phyloP scores from a whole-genome alignment of 2,113 vertebrate genomes.

The Gobius niger region DNA sequence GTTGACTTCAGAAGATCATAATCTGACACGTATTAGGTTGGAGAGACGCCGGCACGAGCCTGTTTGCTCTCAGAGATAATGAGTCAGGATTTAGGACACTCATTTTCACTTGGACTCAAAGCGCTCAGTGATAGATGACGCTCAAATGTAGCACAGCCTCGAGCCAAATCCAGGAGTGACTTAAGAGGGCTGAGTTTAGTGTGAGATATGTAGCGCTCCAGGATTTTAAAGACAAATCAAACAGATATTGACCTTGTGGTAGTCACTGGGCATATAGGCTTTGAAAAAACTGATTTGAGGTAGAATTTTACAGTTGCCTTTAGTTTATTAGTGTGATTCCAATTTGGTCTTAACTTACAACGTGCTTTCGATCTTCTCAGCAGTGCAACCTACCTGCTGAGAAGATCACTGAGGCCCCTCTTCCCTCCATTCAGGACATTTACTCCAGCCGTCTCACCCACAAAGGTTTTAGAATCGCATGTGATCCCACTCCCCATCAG shows the following conservation, averaged over 20 bases:
- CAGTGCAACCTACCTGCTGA: too few species aligned
- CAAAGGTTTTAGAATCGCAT: too few species aligned
- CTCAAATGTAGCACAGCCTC: slow-evolving; percentile 37
- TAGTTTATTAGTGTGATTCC: too few species aligned
- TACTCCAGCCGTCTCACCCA: too few species aligned
- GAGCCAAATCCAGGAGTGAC: slow-evolving; percentile 35
- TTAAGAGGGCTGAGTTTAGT: slow-evolving; percentile 11
- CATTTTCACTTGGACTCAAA: slow-evolving; percentile 49
- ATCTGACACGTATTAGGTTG: slow-evolving; percentile 42
- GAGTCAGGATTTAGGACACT: slow-evolving; percentile 57
- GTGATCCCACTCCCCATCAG: too few species aligned
- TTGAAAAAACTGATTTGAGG: not conserved
- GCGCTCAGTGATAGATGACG: slow-evolving; percentile 38
- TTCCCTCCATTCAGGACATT: too few species aligned
- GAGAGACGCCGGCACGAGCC: slow-evolving; percentile 39
- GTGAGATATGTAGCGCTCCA: slow-evolving; percentile 23
- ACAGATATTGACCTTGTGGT: slow-evolving; percentile 21
- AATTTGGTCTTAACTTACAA: too few species aligned
- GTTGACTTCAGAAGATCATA: slow-evolving; percentile 41
- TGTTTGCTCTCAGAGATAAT: slow-evolving; percentile 51
- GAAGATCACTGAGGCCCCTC: too few species aligned
- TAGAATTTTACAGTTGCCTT: not conserved
- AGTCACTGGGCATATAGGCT: not conserved
- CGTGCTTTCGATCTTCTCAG: too few species aligned
- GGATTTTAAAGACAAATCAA: slow-evolving; percentile 43